Conservation (phyloP, 2,888 invertebrate species). For the Pycnomerus fuliginosus region DNA sequence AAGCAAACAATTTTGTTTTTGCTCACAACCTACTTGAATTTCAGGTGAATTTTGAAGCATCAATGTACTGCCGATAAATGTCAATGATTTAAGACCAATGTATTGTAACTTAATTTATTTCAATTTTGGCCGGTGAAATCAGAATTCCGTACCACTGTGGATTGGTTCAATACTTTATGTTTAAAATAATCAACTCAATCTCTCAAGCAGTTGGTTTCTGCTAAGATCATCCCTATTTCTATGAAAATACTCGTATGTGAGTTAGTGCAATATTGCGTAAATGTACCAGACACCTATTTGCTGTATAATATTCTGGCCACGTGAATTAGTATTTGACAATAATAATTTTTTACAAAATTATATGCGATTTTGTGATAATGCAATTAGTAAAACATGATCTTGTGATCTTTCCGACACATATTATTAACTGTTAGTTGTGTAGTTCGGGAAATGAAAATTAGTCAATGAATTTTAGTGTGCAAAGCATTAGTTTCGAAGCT, state of each 20-base stretch:
- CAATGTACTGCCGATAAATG: no score
- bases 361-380: neutral
- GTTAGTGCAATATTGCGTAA: neutral
- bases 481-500: neutral
- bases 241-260: constrained; percentile 5
- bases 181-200: neutral
- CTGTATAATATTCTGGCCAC: no score
- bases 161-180: neutral
- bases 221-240: neutral
- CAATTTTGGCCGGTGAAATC: no score
- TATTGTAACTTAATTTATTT: no score
- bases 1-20: no score
- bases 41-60: no score
- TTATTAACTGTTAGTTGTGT: neutral
- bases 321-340: no score
- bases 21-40: no score
- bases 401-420: neutral
- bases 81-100: no score
- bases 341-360: neutral
- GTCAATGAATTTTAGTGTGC: neutral
- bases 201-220: neutral
- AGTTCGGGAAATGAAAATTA: neutral
- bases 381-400: neutral
- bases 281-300: constrained; percentile 3
- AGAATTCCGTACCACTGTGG: no score